Conservation (phyloP, 2,888 invertebrate species). For the Deroplatys truncata region DNA sequence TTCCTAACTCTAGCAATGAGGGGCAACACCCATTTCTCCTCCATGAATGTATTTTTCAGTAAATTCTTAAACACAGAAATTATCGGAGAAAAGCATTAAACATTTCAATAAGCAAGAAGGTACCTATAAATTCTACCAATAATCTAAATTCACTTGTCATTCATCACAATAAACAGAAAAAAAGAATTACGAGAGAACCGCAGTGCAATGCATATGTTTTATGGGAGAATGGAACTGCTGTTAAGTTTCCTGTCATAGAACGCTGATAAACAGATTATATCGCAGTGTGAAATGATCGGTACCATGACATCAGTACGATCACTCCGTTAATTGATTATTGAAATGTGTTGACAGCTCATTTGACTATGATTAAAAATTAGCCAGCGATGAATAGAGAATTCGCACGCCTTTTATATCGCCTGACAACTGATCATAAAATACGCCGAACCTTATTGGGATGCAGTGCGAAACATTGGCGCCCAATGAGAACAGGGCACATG, state of each 20-base stretch:
- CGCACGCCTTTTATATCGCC: background rate
- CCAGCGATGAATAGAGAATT: background rate
- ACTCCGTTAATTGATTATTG: background rate
- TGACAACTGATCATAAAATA: background rate
- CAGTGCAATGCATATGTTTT: background rate
- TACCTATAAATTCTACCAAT: too few species aligned
- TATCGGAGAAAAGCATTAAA: too few species aligned
- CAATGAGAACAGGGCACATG: background rate
- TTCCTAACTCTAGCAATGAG: too few species aligned
- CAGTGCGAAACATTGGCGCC: background rate
- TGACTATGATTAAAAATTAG: background rate
- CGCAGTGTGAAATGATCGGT: background rate
- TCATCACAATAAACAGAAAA: background rate
- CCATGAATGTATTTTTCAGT: too few species aligned
- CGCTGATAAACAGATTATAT: background rate
- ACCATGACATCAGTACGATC: background rate
- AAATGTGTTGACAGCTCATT: background rate
- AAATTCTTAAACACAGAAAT: too few species aligned
- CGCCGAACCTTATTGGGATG: background rate
- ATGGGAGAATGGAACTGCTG: background rate
- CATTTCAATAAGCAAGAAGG: too few species aligned
- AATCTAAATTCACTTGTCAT: background rate
- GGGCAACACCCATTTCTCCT: too few species aligned
- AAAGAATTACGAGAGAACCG: too few species aligned
- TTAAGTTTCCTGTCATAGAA: background rate